These are phyloP conservation scores for Bombus huntii DNA, from an alignment of 1,140 invertebrate species.

Conservation along the genomic window DNA sequence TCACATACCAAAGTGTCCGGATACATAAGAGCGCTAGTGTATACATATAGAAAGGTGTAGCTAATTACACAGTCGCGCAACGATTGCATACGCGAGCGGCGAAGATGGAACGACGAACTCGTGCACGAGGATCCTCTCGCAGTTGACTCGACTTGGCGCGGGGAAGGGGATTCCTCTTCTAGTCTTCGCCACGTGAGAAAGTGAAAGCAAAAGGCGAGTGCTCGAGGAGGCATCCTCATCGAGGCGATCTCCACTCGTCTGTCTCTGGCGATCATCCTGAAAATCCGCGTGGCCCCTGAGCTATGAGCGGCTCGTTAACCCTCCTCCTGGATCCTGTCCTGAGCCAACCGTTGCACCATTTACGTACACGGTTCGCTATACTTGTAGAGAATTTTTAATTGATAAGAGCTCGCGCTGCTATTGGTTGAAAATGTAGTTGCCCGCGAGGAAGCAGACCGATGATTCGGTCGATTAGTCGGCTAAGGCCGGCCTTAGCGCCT, in stretches of 20 bases:
- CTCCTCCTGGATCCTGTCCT: background rate
- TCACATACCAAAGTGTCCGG: too few species aligned
- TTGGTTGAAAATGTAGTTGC: background rate
- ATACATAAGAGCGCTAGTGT: background rate
- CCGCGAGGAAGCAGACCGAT: background rate
- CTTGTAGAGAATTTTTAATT: background rate
- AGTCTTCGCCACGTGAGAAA: constrained; percentile 70
- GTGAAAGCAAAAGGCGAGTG: constrained; percentile 69
- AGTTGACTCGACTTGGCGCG: constrained; percentile 6
- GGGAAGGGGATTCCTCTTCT: constrained; percentile 29
- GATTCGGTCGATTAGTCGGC: background rate
- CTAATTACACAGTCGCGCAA: background rate
- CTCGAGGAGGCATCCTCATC: constrained; percentile 45
- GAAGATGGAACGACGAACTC: constrained; percentile 18
- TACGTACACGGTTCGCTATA: background rate
- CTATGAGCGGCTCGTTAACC: constrained; percentile 17
- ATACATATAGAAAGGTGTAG: background rate
- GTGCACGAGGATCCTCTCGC: constrained; percentile 21
- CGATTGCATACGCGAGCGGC: constrained; percentile 14
- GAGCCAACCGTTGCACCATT: background rate
- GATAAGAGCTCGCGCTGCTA: background rate
- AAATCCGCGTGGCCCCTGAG: constrained; percentile 26
- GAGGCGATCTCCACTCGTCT: constrained; percentile 42
- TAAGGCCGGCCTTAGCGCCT: background rate
- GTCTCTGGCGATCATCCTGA: constrained; percentile 55